These are phyloP conservation scores for Drosophila lacteicornis DNA, from an alignment of 1,140 invertebrate species.

Conservation along the genomic window DNA sequence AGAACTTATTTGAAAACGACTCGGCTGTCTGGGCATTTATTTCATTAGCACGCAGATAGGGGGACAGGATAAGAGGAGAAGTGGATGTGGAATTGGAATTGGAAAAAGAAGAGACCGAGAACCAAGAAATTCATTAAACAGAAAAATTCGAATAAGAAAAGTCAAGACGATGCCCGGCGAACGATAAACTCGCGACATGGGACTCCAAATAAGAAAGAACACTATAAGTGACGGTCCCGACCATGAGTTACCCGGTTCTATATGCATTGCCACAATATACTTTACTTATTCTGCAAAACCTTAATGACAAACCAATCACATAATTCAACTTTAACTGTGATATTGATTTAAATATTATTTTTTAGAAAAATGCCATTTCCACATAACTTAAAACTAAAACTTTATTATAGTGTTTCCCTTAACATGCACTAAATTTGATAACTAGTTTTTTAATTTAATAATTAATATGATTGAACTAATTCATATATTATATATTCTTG, in stretches of 20 bases:
- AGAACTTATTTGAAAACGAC: constrained; percentile 50
- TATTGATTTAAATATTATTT: no score
- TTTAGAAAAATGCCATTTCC: no score
- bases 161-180: constrained; percentile 66
- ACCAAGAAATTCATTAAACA: constrained; percentile 68
- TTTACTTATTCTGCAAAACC: no score
- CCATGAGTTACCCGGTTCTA: neutral
- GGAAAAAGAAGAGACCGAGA: constrained; percentile 24
- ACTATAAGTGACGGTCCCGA: neutral
- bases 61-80: constrained; percentile 49
- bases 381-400: no score
- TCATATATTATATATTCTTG: neutral
- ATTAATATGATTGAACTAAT: neutral
- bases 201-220: constrained; percentile 28
- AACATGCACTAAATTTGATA: no score
- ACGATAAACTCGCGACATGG: constrained; percentile 78
- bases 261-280: no score
- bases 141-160: constrained; percentile 44
- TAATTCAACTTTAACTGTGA: neutral
- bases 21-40: constrained; percentile 75
- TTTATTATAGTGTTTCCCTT: no score
- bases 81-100: constrained; percentile 10
- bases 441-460: no score
- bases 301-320: neutral
- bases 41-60: constrained; percentile 75